Evolutionary conservation across 2,113 vertebrate species (phyloP).

Genomic region (Salminus brasiliensis): DNA sequence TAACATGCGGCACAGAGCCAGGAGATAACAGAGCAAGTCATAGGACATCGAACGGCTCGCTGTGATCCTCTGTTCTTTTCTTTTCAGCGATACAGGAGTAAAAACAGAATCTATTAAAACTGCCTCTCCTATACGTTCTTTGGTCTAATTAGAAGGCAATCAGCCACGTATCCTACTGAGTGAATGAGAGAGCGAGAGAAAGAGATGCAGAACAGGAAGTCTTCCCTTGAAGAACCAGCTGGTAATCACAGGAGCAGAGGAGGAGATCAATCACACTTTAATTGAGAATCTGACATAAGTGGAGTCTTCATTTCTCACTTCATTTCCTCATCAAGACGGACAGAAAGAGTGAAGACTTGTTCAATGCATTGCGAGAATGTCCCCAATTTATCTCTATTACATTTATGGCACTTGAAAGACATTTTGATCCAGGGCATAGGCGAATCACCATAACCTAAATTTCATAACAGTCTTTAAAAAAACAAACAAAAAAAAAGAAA

Average conservation of each 20-base stretch:
- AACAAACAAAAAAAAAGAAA: too few relatives aligned
- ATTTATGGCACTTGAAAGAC: not conserved
- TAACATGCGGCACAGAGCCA: not conserved
- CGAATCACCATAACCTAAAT: too few relatives aligned
- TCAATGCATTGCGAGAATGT: not conserved
- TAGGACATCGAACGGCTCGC: not conserved
- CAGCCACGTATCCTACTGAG: not conserved
- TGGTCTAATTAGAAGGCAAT: not conserved
- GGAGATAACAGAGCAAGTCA: not conserved
- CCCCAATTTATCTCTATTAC: too few relatives aligned
- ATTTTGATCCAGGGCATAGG: too few relatives aligned
- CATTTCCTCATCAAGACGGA: not conserved
- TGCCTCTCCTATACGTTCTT: not conserved
- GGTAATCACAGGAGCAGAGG: conserved; percentile 42
- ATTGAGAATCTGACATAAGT: conserved; percentile 21
- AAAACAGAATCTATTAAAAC: not conserved
- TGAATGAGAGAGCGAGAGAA: conserved; percentile 21
- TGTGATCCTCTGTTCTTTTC: not conserved
- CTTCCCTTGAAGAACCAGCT: conserved; percentile 53
- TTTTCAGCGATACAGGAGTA: not conserved
- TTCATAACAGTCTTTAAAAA: too few relatives aligned
- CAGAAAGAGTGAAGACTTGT: not conserved
- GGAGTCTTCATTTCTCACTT: conserved; percentile 7
- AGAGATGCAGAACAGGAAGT: not conserved
- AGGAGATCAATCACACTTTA: conserved; percentile 19